Conservation (phyloP, 2,888 invertebrate species). For the Cephus sareptanus region DNA sequence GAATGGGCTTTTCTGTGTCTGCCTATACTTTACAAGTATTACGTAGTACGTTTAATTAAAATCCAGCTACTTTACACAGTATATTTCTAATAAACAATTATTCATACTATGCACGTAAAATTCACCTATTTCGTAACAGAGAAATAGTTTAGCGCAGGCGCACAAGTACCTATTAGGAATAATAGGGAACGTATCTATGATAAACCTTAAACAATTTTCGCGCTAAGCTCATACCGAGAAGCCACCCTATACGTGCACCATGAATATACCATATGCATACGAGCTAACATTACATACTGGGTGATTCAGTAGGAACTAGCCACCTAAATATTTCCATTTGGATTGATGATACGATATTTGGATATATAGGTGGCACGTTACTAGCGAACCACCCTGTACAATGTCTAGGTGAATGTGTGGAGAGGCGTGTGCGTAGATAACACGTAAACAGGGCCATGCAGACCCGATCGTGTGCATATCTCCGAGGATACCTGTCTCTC, state of each 20-base stretch:
- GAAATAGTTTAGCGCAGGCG: background rate
- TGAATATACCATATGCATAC: background rate
- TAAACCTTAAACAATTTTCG: background rate
- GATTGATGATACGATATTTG: background rate
- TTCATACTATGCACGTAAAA: background rate
- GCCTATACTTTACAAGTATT: background rate
- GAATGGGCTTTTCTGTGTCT: background rate
- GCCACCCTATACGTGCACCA: background rate
- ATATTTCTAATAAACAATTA: background rate
- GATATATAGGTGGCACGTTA: background rate
- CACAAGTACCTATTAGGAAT: background rate
- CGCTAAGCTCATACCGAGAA: background rate
- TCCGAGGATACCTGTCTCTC: constrained; percentile 54
- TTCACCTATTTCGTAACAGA: background rate
- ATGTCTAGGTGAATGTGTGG: background rate
- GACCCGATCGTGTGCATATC: constrained; percentile 39
- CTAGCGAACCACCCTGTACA: background rate
- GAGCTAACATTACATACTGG: background rate
- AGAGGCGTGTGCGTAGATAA: background rate
- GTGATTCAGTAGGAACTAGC: background rate
- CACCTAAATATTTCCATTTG: background rate
- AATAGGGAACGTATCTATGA: background rate
- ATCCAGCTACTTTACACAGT: background rate
- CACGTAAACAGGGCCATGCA: background rate
- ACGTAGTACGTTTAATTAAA: background rate